These are phyloP conservation scores for Australoheros facetus DNA, from an alignment of 2,797 vertebrate species.

Conservation along the genomic window DNA sequence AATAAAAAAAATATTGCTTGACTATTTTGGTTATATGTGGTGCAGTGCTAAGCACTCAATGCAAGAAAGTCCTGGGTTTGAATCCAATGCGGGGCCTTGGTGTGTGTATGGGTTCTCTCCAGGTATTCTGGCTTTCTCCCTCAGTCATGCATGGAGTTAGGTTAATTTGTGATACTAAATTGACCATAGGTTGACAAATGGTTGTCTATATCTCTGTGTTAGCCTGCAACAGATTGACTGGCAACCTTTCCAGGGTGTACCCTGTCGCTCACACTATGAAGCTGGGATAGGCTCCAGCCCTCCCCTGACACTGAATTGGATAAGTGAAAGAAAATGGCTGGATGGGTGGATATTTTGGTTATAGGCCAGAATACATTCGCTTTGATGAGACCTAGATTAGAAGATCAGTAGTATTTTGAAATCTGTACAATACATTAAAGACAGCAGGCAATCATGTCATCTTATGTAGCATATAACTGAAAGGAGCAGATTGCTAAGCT, in stretches of 20 bases:
- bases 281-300: neutral
- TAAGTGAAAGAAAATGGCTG: neutral
- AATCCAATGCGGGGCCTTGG: neutral
- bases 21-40: neutral
- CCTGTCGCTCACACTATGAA: neutral
- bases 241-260: neutral
- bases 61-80: neutral
- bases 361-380: neutral
- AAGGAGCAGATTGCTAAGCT: neutral
- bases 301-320: neutral
- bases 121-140: neutral
- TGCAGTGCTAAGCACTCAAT: neutral
- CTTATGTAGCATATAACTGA: neutral
- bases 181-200: neutral
- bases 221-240: neutral
- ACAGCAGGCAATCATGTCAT: neutral
- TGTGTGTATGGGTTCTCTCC: neutral
- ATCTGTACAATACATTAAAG: neutral
- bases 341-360: neutral
- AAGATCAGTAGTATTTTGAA: neutral
- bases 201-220: neutral
- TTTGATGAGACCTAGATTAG: neutral
- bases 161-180: slow-evolving; percentile 6
- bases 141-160: neutral
- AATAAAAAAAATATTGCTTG: neutral